Evolutionary conservation across 92 coral and sea anemone genomes (phyloP).

Genomic region (Bergia puertoricense): DNA sequence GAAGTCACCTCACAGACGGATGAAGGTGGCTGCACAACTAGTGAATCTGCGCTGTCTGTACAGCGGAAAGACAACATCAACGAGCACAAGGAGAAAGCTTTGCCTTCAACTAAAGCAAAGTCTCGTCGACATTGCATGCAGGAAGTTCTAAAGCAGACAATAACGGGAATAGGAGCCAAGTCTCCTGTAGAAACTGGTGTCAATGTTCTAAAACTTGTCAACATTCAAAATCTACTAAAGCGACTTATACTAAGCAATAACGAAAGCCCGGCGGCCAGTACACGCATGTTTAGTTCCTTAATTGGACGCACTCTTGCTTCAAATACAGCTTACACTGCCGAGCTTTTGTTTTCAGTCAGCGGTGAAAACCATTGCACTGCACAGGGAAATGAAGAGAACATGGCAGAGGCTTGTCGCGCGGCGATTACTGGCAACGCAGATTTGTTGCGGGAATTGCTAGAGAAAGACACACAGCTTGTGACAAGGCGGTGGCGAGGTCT

Average conservation of each 20-base stretch:
- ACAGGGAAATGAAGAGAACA: background rate
- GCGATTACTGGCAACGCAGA: constrained; percentile 13
- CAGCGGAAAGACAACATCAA: background rate
- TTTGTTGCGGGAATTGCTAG: background rate
- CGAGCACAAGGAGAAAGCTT: background rate
- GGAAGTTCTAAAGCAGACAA: background rate
- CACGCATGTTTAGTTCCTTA: background rate
- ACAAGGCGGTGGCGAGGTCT: constrained; percentile 39
- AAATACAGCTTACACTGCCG: background rate
- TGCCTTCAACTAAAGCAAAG: background rate
- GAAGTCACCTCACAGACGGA: background rate
- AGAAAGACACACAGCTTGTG: constrained; percentile 2
- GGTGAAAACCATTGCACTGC: background rate
- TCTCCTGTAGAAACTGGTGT: background rate
- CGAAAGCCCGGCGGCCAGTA: background rate
- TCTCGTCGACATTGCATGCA: background rate
- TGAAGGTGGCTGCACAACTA: background rate
- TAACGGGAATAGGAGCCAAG: background rate
- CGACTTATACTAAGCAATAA: background rate
- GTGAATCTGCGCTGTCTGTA: background rate
- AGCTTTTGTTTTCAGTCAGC: background rate
- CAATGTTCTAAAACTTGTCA: background rate
- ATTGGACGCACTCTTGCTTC: constrained; percentile 8
- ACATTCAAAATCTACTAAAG: background rate
- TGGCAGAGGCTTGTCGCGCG: constrained; percentile 24